A percentile compares a stretch with the other conserved stretches of the same genome.
Evolutionary conservation across 1,140 invertebrate species (phyloP).

Genomic region (Drosophila parvula): DNA sequence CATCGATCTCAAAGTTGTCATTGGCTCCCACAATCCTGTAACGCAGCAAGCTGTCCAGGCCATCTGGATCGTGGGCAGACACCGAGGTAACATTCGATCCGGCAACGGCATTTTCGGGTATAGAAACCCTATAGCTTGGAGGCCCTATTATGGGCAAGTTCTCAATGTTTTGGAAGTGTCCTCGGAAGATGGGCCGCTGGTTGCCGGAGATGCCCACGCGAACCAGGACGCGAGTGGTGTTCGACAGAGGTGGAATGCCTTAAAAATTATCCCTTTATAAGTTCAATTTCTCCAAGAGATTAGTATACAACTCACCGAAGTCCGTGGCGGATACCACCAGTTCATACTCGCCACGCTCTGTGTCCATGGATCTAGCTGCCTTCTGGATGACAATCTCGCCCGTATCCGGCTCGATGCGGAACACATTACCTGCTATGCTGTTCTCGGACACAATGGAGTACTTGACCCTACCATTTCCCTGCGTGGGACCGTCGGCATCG

Average conservation of each 20-base stretch:
- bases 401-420: constrained; percentile 87
- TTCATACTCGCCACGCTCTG: constrained; percentile 90
- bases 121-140: constrained; percentile 88
- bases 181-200: constrained; percentile 90
- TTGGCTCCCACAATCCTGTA: constrained; percentile 91
- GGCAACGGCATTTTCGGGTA: constrained; percentile 88
- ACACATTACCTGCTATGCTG: constrained; percentile 86
- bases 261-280: neutral
- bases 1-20: constrained; percentile 92
- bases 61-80: constrained; percentile 90
- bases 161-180: constrained; percentile 87
- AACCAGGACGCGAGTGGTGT: constrained; percentile 88
- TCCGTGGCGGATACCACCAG: constrained; percentile 89
- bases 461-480: constrained; percentile 88
- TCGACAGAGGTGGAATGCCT: constrained; percentile 86
- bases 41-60: constrained; percentile 88
- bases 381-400: constrained; percentile 89
- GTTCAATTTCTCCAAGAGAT: neutral
- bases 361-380: constrained; percentile 88
- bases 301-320: constrained; percentile 84
- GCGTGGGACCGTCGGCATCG: constrained; percentile 88
- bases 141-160: constrained; percentile 86
- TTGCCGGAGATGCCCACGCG: constrained; percentile 91
- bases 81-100: constrained; percentile 90
- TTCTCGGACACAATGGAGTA: constrained; percentile 90